Evolutionary conservation across 2,888 invertebrate species (phyloP), one percentile per base, ranked within the genome.

Genomic region (Dryomyza anilis): DNA sequence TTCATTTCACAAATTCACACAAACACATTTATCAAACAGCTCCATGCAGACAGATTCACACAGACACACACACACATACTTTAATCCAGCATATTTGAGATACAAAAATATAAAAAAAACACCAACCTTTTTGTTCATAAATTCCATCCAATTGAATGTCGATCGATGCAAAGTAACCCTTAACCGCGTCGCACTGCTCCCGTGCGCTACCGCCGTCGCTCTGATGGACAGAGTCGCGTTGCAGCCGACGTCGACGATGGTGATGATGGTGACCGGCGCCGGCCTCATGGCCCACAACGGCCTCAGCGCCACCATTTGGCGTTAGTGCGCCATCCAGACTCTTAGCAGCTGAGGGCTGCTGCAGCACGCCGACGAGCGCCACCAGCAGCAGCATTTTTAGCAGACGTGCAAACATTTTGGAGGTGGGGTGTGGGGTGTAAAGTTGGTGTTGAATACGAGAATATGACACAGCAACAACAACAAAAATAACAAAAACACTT

Each of bases 91-190:
- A 10, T 25, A 21, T 16, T 4, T 12, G 5, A 30, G 2, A 10
- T 10, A 3, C 36, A 14, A 1, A 23, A 36, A 14, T 4, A 19
- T n/a, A n/a, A n/a, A n/a, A n/a, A n/a, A n/a, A n/a, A n/a, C 14
- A 53, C 67, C 72, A 69, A 81, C 81, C 81, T 81, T 78, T 81
- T 72, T 78, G 74, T 73, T 77, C 76, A 67, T 75, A 76, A 70
- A 72, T 72, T 68, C 79, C 81, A 71, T 74, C 77, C 73, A 76
- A 72, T 70, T 77, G 73, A 67, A 81, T 77, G 74, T 80, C 79
- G 72, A 81, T 81, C 72, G 81, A 76, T 69, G 79, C 77, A 64
- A 81, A 81, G 74, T 79, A 79, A 67, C 73, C 73, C 68, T 77
- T 76, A 63, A 80, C 78, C 62, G 75, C 69, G 25, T 78, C 76